Percentiles rank a stretch among this genome's conserved stretches.
These are phyloP conservation scores for Malurus splendens DNA, from an alignment of 2,797 vertebrate species.

Conservation along the genomic window DNA sequence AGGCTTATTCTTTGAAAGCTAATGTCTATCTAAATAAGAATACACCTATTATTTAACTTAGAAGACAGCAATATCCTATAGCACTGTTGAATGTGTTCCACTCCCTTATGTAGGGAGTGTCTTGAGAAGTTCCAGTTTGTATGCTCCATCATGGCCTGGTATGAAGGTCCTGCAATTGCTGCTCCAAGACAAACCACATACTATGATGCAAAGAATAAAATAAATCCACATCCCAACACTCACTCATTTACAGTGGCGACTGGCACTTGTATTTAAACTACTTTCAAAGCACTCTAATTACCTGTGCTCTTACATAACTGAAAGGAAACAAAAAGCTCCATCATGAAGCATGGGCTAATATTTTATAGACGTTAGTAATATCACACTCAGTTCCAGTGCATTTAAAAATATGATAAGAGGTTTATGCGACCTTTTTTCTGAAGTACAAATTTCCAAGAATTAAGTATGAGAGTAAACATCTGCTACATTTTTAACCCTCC, in stretches of 20 bases:
- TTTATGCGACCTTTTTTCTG: not conserved
- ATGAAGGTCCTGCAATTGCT: not conserved
- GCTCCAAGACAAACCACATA: not conserved
- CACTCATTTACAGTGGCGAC: not conserved
- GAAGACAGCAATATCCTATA: not conserved
- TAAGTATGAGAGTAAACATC: not conserved
- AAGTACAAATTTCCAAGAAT: not conserved
- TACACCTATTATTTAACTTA: not conserved
- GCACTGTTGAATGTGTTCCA: not conserved
- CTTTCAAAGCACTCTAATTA: not conserved
- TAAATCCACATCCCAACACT: not conserved
- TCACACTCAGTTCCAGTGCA: not conserved
- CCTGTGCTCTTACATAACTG: not conserved
- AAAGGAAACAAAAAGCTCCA: not conserved
- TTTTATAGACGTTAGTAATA: not conserved
- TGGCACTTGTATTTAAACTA: not conserved
- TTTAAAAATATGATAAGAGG: not conserved
- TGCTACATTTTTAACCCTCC: not conserved
- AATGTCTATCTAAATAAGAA: not conserved
- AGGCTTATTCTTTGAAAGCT: not conserved
- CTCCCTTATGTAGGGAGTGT: rapidly evolving
- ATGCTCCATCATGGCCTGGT: not conserved
- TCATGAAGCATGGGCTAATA: not conserved
- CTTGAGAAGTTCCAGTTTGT: not conserved
- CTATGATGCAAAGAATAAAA: not conserved